These are phyloP conservation scores for Montipora efflorescens DNA, from an alignment of 64 coral and sea anemone genomes.

Conservation along the genomic window DNA sequence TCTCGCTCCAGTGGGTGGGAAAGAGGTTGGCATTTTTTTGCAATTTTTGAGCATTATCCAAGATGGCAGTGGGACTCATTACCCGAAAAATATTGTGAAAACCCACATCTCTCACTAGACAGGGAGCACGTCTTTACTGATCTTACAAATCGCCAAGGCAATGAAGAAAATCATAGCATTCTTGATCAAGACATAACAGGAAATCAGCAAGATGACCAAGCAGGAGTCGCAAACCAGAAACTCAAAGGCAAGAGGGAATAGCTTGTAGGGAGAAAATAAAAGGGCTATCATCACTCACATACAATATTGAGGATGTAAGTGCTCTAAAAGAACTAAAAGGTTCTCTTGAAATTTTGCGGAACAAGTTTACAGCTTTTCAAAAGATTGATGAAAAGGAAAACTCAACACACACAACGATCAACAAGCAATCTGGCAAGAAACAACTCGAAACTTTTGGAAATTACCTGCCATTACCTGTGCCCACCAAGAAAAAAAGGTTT, in stretches of 20 bases:
- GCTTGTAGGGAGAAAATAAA: conserved; percentile 72
- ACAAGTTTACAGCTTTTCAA: conserved; percentile 65
- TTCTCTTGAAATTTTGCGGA: conserved; percentile 22
- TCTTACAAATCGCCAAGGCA: not conserved
- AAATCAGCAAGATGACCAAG: conserved; percentile 15
- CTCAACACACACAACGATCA: conserved; percentile 12
- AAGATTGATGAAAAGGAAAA: conserved; percentile 75
- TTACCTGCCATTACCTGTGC: conserved; percentile 76
- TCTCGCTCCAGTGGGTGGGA: no score
- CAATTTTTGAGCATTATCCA: conserved; percentile 63
- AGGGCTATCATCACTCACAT: conserved; percentile 57
- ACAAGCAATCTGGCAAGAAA: conserved; percentile 29
- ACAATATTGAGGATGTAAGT: conserved; percentile 44
- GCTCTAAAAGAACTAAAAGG: conserved; percentile 68
- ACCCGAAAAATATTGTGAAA: conserved; percentile 59
- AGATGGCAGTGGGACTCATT: conserved; percentile 83
- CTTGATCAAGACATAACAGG: conserved; percentile 36
- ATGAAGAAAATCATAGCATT: not conserved
- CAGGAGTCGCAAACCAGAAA: conserved; percentile 17
- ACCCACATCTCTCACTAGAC: conserved; percentile 76
- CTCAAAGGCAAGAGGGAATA: conserved; percentile 57
- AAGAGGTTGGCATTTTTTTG: conserved; percentile 72
- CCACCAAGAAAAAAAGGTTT: conserved; percentile 67
- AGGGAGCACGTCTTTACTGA: conserved; percentile 49
- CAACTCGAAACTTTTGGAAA: not conserved